These are phyloP conservation scores for Oceanodroma tethys DNA, from an alignment of 2,113 vertebrate species.

Conservation along the genomic window DNA sequence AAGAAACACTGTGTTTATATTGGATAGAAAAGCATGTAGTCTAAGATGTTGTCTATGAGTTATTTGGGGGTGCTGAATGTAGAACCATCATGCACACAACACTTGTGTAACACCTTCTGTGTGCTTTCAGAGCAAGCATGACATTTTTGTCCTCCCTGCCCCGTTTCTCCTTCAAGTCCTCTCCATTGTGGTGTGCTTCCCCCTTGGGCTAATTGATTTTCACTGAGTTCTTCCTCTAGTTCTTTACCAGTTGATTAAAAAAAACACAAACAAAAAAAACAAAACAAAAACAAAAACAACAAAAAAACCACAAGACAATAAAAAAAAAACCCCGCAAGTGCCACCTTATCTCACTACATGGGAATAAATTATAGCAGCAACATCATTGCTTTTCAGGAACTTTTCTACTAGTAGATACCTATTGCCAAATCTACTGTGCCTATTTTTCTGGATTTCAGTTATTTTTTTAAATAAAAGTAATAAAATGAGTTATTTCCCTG, in stretches of 20 bases:
- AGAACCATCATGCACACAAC: background rate
- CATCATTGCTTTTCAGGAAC: background rate
- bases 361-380: background rate
- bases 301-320: background rate
- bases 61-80: background rate
- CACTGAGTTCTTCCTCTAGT: background rate
- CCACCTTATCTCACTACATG: background rate
- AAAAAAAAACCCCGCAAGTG: background rate
- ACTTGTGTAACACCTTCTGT: rapidly evolving
- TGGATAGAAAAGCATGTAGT: background rate
- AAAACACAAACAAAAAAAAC: too few relatives aligned
- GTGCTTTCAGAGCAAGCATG: background rate
- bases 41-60: background rate
- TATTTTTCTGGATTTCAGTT: background rate
- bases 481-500: background rate
- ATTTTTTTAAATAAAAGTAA: background rate
- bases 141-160: background rate
- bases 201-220: background rate
- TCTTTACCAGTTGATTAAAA: background rate
- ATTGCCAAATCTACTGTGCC: background rate
- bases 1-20: background rate
- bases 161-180: background rate
- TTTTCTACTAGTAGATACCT: background rate
- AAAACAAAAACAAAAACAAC: background rate
- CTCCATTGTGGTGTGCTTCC: background rate